Conservation (phyloP, 2,888 invertebrate species). For the Lepidochrysops patricia region DNA sequence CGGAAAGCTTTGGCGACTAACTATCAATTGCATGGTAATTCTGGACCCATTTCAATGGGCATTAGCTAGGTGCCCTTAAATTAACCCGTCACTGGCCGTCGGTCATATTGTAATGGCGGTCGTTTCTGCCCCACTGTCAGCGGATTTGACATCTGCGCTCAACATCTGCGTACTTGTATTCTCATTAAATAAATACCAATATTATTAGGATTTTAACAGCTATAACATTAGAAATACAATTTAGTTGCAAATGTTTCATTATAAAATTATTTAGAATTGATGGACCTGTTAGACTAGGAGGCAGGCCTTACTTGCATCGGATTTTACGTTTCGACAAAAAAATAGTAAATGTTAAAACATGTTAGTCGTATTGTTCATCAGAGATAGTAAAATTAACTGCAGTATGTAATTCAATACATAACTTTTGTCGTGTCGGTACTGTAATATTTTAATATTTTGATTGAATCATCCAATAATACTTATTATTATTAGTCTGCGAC, state of each 20-base stretch:
- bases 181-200: constrained; percentile 4
- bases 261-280: too few species aligned
- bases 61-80: constrained; percentile 70
- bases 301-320: too few species aligned
- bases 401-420: too few species aligned
- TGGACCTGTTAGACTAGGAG: too few species aligned
- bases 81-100: constrained; percentile 64
- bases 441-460: neutral
- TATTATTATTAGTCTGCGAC: neutral
- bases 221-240: neutral
- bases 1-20: too few species aligned
- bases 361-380: too few species aligned
- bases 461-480: neutral
- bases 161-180: constrained; percentile 3
- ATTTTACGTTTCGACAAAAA: too few species aligned
- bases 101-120: constrained; percentile 63
- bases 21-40: neutral
- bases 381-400: too few species aligned
- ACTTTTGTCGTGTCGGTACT: too few species aligned
- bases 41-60: constrained; percentile 68
- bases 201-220: neutral
- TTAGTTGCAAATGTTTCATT: neutral
- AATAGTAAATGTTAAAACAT: too few species aligned
- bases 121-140: constrained; percentile 51
- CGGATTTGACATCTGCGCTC: constrained; percentile 28